Evolutionary conservation across 2,113 vertebrate genomes (phyloP), one percentile per base, ranked within the genome.

Genomic region (Amphiprion ocellaris): DNA sequence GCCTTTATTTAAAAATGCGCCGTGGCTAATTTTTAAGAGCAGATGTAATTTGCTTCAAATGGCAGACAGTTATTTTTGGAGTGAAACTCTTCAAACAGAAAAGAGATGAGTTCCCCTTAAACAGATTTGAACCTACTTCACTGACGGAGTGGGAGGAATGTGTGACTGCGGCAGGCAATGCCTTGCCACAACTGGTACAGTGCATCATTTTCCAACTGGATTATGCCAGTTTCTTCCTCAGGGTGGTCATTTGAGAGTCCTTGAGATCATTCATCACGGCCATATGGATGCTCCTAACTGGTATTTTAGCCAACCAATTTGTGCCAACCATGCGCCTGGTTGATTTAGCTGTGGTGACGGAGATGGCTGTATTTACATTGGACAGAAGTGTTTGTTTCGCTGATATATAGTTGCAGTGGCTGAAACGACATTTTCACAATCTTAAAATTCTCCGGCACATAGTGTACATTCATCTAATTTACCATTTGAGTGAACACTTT

Each of bases 201-300:
- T 53, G 58, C 60, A 77, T 77, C 64, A 65, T 84, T 87, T 91
- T 84, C 83, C 85, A 79, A 77, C 87, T 6, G 77, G 74, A 69
- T 83, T 73, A 75, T 69, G 87, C 84, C 89, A 72, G 81, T 69
- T 87, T 70, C 50, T 68, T 78, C 56, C 79, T 77, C 78, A 80
- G 67, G 81, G 82, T 80, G 84, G 80, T 90, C 81, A 92, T 93
- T 89, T 87, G 53, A 75, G 75, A 86, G 74, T 71, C 33, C 77
- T 60, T 54, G 21, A 78, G 85, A 84, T 70, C 69, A 49, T 76
- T 87, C 79, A 77, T 82, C 82, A 75, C 46, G 74, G 70, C 82
- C 69, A 66, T 75, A 61, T 79, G 69, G 77, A 79, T 64, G 79
- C 47, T 61, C 66, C 55, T 87, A 87, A 79, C 89, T 66, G 75